phyloP scores from a whole-genome alignment of 2,797 vertebrate genomes.

The Huso huso region DNA sequence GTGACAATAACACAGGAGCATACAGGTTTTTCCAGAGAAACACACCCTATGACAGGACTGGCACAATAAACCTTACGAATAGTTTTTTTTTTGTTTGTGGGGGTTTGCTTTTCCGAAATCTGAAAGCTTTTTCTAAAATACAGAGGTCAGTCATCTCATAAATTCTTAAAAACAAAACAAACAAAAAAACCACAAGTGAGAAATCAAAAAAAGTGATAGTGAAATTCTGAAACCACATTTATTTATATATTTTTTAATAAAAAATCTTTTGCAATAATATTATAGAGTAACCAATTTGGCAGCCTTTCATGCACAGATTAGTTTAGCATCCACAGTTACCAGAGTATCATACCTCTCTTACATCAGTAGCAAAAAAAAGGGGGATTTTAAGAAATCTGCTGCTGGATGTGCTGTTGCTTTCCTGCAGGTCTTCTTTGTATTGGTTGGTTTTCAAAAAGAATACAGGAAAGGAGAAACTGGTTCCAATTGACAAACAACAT shows the following conservation, averaged over 20 bases:
- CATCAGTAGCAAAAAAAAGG: constrained; percentile 35
- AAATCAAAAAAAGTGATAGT: constrained; percentile 47
- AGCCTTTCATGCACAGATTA: constrained; percentile 70
- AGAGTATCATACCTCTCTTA: constrained; percentile 42
- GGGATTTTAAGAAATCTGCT: constrained; percentile 40
- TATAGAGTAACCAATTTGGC: constrained; percentile 57
- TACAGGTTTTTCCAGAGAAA: too few relatives aligned
- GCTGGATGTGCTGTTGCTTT: constrained; percentile 27
- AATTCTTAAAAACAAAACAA: background rate
- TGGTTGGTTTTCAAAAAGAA: constrained; percentile 36
- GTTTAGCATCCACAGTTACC: constrained; percentile 57
- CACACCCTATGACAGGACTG: too few relatives aligned
- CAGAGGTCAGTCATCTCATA: too few relatives aligned
- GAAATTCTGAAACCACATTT: constrained; percentile 86
- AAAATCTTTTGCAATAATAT: constrained; percentile 75
- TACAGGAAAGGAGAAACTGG: constrained; percentile 44
- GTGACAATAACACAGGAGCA: too few relatives aligned
- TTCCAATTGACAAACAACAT: constrained; percentile 39
- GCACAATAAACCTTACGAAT: too few relatives aligned
- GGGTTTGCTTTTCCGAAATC: too few relatives aligned
- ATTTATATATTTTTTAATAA: constrained; percentile 71
- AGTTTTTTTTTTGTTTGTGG: too few relatives aligned
- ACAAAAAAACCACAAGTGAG: constrained; percentile 24
- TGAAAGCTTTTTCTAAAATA: too few relatives aligned
- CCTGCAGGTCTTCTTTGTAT: constrained; percentile 23